phyloP scores from a whole-genome alignment of 2,888 invertebrate genomes.

The Tineola bisselliella region DNA sequence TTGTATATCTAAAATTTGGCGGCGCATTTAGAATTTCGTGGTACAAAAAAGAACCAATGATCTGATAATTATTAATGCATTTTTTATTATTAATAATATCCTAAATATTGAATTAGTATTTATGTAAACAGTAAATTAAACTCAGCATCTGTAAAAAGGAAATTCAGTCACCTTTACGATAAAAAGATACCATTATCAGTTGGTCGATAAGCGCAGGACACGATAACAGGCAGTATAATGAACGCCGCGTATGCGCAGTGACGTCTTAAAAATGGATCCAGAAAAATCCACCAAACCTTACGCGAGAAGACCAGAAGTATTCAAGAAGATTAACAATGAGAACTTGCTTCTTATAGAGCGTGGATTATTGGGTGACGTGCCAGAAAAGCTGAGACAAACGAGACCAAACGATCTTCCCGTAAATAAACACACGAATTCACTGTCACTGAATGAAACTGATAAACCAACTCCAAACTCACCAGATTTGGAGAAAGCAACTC shows the following conservation, averaged over 20 bases:
- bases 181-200: conserved; percentile 1
- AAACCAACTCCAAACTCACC: conserved; percentile 42
- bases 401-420: conserved; percentile 40
- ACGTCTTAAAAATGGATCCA: conserved; percentile 45
- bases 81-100: too few species aligned
- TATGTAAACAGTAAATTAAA: not conserved
- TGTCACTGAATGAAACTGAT: conserved; percentile 27
- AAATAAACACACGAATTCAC: conserved; percentile 53
- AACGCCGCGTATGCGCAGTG: conserved; percentile 36
- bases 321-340: conserved; percentile 50
- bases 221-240: conserved; percentile 40
- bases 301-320: conserved; percentile 37
- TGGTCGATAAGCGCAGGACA: conserved; percentile 17
- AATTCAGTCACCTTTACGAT: not conserved
- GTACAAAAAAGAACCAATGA: too few species aligned
- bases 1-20: too few species aligned
- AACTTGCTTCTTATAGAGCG: conserved; percentile 49
- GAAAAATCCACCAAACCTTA: conserved; percentile 27
- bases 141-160: not conserved
- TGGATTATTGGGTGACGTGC: conserved; percentile 50
- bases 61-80: too few species aligned
- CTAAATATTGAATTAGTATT: not conserved
- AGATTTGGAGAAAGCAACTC: conserved; percentile 27
- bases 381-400: conserved; percentile 43
- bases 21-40: too few species aligned